Conservation (phyloP, 2,888 invertebrate species). For the Drosophila pegasa region DNA sequence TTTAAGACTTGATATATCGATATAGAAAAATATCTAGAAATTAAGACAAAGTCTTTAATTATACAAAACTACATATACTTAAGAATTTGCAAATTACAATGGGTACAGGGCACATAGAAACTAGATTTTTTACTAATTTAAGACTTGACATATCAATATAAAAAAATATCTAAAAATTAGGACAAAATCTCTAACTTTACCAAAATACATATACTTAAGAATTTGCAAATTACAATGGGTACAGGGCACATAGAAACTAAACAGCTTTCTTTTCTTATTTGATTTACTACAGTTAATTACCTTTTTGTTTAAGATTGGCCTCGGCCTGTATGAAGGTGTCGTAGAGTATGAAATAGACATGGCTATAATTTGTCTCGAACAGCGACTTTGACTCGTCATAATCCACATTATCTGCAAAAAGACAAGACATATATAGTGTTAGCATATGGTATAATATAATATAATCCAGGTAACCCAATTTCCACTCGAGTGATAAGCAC, state of each 20-base stretch:
- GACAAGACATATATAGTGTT: neutral
- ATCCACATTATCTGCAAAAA: conserved; percentile 93
- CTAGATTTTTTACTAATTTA: too few relatives aligned
- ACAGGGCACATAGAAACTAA: conserved; percentile 1
- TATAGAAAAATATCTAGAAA: too few relatives aligned
- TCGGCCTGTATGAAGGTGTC: conserved; percentile 97
- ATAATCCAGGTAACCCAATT: conserved; percentile 15
- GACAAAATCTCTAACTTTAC: neutral
- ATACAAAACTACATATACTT: too few relatives aligned
- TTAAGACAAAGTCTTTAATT: too few relatives aligned
- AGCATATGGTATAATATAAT: neutral
- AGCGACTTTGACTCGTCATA: conserved; percentile 95
- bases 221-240: neutral
- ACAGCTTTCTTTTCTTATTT: neutral
- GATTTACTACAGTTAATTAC: conserved; percentile 86
- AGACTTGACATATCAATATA: too few relatives aligned
- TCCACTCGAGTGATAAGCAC: conserved; percentile 13
- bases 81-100: too few relatives aligned
- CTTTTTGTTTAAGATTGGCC: conserved; percentile 95
- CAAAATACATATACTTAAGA: neutral
- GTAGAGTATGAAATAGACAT: conserved; percentile 97
- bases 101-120: too few relatives aligned
- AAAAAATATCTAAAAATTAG: neutral
- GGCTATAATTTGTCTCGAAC: conserved; percentile 97
- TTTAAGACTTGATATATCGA: too few relatives aligned